These are phyloP conservation scores for Aelia acuminata DNA, from an alignment of 2,888 invertebrate species.

Conservation along the genomic window DNA sequence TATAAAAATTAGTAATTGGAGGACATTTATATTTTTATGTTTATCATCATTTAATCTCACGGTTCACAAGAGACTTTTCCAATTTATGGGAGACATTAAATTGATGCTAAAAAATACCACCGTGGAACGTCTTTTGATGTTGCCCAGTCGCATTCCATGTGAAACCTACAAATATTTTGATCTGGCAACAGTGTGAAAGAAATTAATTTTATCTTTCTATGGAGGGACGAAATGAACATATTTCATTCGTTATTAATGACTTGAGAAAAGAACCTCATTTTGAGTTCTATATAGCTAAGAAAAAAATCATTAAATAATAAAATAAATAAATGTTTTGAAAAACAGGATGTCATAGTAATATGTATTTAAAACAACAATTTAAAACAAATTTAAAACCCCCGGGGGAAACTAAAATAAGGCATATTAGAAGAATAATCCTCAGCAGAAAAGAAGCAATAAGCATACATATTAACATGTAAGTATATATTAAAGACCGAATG, in stretches of 20 bases:
- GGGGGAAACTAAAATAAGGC: too few relatives aligned
- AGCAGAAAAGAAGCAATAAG: too few relatives aligned
- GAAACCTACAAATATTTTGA: not conserved
- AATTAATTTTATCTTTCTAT: not conserved
- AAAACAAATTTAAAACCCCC: too few relatives aligned
- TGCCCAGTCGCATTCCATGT: not conserved
- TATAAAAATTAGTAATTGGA: constrained; percentile 25
- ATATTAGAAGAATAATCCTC: too few relatives aligned
- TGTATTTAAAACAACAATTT: too few relatives aligned
- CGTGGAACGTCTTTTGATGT: not conserved
- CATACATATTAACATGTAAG: too few relatives aligned
- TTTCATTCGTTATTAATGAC: not conserved
- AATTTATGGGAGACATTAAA: constrained; percentile 46
- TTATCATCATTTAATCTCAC: constrained; percentile 38
- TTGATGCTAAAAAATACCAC: constrained; percentile 30
- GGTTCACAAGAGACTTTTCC: constrained; percentile 1
- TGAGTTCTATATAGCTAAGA: too few relatives aligned
- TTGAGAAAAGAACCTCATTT: not conserved
- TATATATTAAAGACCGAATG: too few relatives aligned
- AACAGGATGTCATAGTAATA: too few relatives aligned
- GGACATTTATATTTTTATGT: constrained; percentile 31
- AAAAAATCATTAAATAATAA: too few relatives aligned
- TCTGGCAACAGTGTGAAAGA: not conserved
- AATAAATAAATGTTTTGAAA: too few relatives aligned
- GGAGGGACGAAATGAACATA: not conserved